These are phyloP conservation scores for Alcedo quadribrachys DNA, from an alignment of 2,797 vertebrate species.

Conservation along the genomic window DNA sequence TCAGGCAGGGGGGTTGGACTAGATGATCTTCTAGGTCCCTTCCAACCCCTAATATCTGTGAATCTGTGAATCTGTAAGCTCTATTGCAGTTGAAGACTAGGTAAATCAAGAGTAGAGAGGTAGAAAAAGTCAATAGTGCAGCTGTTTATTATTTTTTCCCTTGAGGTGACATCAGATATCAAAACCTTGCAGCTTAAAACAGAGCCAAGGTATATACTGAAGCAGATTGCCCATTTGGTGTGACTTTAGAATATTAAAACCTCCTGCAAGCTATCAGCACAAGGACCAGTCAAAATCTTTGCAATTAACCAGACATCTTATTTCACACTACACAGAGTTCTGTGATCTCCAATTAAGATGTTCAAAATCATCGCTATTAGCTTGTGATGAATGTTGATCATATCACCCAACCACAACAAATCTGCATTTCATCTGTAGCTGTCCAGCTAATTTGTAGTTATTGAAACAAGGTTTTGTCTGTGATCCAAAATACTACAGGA, in stretches of 20 bases:
- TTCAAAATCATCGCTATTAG: conserved; percentile 22
- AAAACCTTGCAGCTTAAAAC: conserved; percentile 9
- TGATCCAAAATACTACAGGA: conserved; percentile 2
- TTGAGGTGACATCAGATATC: conserved; percentile 43
- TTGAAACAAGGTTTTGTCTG: conserved; percentile 11
- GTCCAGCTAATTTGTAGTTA: not conserved
- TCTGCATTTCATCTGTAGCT: conserved; percentile 11
- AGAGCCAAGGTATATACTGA: not conserved
- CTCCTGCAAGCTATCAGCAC: conserved; percentile 34
- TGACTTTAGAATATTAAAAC: conserved; percentile 52
- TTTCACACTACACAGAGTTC: conserved; percentile 44
- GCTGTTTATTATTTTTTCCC: conserved; percentile 45
- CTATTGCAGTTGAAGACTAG: not conserved
- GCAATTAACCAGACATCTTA: conserved; percentile 30
- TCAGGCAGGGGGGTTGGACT: too few species aligned
- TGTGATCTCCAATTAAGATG: conserved; percentile 59
- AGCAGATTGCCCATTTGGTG: conserved; percentile 32
- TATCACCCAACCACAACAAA: not conserved
- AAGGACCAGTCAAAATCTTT: conserved; percentile 45
- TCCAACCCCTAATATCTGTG: too few species aligned
- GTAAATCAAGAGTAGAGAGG: conserved; percentile 22
- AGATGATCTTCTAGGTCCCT: too few species aligned
- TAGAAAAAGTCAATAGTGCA: conserved; percentile 25
- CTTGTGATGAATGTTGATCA: conserved; percentile 34
- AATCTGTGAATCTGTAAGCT: not conserved